phyloP scores from a whole-genome alignment of 2,888 invertebrate genomes.

The Ormyrus nitidulus region DNA sequence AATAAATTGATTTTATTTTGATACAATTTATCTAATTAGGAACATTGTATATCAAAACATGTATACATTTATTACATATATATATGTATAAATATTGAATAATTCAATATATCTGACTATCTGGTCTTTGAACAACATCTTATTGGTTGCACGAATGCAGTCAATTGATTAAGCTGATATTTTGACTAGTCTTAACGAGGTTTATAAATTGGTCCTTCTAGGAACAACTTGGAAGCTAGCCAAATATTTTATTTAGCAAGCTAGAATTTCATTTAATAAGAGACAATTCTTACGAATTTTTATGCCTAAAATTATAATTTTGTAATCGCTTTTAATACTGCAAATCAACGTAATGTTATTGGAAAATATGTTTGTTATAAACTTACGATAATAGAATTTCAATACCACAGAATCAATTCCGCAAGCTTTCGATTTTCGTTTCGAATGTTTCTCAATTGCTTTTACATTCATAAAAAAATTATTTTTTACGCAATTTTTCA shows the following conservation, averaged over 20 bases:
- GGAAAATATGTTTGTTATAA: too few relatives aligned
- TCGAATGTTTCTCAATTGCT: too few relatives aligned
- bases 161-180: conserved; percentile 10
- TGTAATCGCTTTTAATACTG: not conserved
- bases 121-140: not conserved
- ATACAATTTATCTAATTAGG: not conserved
- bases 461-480: too few relatives aligned
- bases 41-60: not conserved
- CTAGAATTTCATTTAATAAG: not conserved
- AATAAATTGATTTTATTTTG: too few relatives aligned
- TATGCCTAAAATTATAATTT: not conserved
- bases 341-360: not conserved
- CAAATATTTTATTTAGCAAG: conserved; percentile 6
- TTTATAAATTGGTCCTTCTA: conserved; percentile 64
- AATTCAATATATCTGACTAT: not conserved
- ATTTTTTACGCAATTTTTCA: too few relatives aligned
- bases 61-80: not conserved
- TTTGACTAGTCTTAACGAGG: conserved; percentile 65
- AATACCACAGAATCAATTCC: too few relatives aligned
- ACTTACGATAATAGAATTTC: too few relatives aligned
- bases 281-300: not conserved
- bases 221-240: conserved; percentile 54
- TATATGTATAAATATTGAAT: not conserved
- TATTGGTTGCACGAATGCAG: not conserved
- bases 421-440: too few relatives aligned